Percentiles rank a stretch among this genome's conserved stretches.
These are phyloP conservation scores for Cotesia glomerata DNA, from an alignment of 1,140 invertebrate genomes.

Conservation along the genomic window DNA sequence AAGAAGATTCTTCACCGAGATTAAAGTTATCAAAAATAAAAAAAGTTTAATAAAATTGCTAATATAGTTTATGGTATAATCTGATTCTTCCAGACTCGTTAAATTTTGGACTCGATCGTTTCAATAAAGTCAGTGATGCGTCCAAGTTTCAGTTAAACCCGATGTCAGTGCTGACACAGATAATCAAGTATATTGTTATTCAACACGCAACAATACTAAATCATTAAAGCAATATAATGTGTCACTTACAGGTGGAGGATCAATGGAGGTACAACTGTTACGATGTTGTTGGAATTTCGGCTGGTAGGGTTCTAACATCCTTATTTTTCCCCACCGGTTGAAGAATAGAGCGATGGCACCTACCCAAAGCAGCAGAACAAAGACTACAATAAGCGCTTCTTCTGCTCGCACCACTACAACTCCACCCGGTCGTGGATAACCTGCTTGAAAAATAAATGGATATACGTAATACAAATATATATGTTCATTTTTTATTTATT, in stretches of 20 bases:
- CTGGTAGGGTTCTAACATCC: conserved; percentile 84
- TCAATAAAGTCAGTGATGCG: too few relatives aligned
- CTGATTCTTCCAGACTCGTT: too few relatives aligned
- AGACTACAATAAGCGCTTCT: conserved; percentile 76
- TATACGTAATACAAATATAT: not conserved
- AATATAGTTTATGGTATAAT: too few relatives aligned
- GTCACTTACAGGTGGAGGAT: conserved; percentile 56
- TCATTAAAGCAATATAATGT: conserved; percentile 4
- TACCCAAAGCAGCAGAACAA: conserved; percentile 78
- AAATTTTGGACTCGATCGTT: too few relatives aligned
- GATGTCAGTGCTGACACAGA: too few relatives aligned
- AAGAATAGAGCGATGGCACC: conserved; percentile 81
- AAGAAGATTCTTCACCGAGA: too few relatives aligned
- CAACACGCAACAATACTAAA: not conserved
- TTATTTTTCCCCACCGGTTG: conserved; percentile 86
- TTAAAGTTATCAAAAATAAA: too few relatives aligned
- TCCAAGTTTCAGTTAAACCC: too few relatives aligned
- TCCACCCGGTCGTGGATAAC: conserved; percentile 69
- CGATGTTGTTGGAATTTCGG: conserved; percentile 79
- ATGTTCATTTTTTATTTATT: too few relatives aligned
- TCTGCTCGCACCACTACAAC: conserved; percentile 69
- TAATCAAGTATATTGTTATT: not conserved
- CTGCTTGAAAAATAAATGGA: conserved; percentile 33
- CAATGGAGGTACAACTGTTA: conserved; percentile 73
- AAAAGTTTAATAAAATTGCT: too few relatives aligned